phyloP scores from a whole-genome alignment of 2,797 vertebrate genomes.

The Podarcis siculus region DNA sequence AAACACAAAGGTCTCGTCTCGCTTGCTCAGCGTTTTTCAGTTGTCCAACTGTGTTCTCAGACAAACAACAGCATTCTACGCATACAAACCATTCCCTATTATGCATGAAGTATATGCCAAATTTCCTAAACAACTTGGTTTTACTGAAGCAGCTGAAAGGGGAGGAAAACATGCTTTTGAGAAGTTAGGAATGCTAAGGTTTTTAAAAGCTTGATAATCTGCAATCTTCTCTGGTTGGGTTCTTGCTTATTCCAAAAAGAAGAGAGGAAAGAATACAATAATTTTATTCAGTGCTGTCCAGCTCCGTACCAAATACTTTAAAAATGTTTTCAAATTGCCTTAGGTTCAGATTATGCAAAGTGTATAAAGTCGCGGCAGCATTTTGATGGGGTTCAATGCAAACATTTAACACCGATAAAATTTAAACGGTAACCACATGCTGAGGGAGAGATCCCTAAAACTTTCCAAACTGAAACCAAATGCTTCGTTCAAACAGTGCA shows the following conservation, averaged over 20 bases:
- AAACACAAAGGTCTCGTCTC: neutral
- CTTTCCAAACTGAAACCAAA: constrained; percentile 40
- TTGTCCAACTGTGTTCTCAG: neutral
- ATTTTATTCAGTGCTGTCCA: neutral
- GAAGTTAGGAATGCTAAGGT: neutral
- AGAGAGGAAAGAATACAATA: neutral
- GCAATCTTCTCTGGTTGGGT: neutral
- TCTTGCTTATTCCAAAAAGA: constrained; percentile 19
- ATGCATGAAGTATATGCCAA: neutral
- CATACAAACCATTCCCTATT: neutral
- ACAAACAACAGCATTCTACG: neutral
- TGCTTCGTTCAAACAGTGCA: constrained; percentile 33
- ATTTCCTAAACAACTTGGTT: neutral
- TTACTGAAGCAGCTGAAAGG: neutral
- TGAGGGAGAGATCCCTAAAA: constrained; percentile 5
- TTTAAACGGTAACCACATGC: neutral
- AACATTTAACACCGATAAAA: constrained; percentile 27
- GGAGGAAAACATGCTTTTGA: neutral
- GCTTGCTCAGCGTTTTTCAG: neutral
- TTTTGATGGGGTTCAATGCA: constrained; percentile 17
- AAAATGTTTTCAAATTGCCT: constrained; percentile 7
- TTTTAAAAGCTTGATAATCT: neutral
- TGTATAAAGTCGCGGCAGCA: constrained; percentile 2
- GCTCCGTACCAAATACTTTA: neutral
- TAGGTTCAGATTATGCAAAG: neutral